A percentile compares a stretch with the other conserved stretches of the same genome.
These are phyloP conservation scores for Protomyctophum bolini DNA, from an alignment of 2,113 vertebrate genomes.

Conservation along the genomic window DNA sequence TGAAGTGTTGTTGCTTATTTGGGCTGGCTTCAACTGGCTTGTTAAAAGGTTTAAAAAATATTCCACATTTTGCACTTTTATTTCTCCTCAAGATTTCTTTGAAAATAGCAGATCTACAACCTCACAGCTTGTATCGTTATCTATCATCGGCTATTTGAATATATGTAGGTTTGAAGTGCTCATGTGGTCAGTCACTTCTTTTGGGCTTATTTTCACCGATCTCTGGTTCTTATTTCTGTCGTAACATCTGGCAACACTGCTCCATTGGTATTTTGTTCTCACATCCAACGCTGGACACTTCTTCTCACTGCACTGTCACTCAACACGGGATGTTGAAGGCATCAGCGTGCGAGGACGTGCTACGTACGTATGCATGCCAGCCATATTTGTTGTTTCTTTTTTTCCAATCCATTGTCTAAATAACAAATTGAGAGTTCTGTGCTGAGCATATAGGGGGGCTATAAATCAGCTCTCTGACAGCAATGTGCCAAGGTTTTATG, in stretches of 20 bases:
- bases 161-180: no score
- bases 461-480: conserved; percentile 58
- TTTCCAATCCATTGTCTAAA: conserved; percentile 46
- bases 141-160: no score
- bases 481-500: conserved; percentile 36
- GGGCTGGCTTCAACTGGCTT: no score
- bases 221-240: no score
- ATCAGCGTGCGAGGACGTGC: conserved; percentile 15
- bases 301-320: conserved; percentile 17
- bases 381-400: conserved; percentile 22
- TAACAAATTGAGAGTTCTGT: conserved; percentile 54
- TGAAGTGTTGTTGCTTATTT: no score
- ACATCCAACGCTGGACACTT: background rate
- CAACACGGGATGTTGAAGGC: conserved; percentile 18
- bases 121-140: no score
- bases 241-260: background rate
- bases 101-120: no score
- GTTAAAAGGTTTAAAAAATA: no score
- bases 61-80: no score
- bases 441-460: conserved; percentile 30
- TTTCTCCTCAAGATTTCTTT: no score
- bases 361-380: conserved; percentile 22
- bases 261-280: conserved; percentile 54
- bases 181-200: no score
- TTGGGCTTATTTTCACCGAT: no score